These are phyloP conservation scores for Pelodytes ibericus DNA, from an alignment of 2,797 vertebrate species.

Conservation along the genomic window DNA sequence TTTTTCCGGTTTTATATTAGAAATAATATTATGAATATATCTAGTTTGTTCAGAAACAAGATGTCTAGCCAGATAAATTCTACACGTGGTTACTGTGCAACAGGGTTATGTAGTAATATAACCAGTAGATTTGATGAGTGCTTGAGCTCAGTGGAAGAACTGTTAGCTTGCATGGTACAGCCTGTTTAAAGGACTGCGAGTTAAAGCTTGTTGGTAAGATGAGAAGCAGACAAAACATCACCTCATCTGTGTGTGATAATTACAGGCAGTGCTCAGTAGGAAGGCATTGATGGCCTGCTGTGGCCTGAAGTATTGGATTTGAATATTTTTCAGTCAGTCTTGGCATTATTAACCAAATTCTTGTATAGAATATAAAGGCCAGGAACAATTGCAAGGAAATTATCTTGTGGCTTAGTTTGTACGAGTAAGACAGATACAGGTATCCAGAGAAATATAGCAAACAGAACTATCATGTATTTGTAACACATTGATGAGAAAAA, in stretches of 20 bases:
- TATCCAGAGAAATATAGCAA: no score
- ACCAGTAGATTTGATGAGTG: background rate
- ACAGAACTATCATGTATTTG: no score
- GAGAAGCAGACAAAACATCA: conserved; percentile 65
- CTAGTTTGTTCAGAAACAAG: no score
- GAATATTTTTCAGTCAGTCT: conserved; percentile 46
- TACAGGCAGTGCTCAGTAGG: conserved; percentile 60
- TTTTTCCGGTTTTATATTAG: no score
- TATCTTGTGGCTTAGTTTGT: background rate
- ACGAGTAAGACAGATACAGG: no score
- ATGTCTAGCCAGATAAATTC: no score
- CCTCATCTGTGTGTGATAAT: conserved; percentile 64
- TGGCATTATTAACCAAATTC: background rate
- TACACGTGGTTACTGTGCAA: no score
- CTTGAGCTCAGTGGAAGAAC: conserved; percentile 17
- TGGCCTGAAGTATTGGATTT: conserved; percentile 66
- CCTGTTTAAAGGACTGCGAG: conserved; percentile 63
- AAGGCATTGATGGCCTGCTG: conserved; percentile 69
- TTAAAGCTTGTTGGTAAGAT: conserved; percentile 72
- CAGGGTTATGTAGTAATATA: no score
- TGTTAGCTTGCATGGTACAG: conserved; percentile 60
- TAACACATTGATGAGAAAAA: no score
- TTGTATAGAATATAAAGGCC: background rate
- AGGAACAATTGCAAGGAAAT: no score
- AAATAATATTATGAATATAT: no score